Percentiles rank a stretch among this genome's conserved stretches.
phyloP scores from a whole-genome alignment of 37 sponge, comb jelly and placozoan genomes.

The Agelas oroides region DNA sequence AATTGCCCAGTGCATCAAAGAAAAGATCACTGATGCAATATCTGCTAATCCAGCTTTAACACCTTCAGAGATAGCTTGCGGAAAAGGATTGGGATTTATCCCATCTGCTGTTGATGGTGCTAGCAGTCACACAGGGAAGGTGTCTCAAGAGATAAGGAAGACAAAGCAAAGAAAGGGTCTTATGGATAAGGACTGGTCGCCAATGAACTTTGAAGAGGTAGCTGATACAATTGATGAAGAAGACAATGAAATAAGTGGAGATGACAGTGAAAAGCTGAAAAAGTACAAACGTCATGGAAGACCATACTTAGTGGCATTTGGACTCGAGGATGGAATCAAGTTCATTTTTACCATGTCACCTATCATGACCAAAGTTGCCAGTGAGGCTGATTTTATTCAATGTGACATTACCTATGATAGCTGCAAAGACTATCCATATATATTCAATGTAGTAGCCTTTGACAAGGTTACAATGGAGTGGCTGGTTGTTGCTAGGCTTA shows the following conservation, averaged over 20 bases:
- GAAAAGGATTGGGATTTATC: conserved; percentile 10
- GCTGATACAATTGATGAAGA: conserved; percentile 34
- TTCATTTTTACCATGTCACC: not conserved
- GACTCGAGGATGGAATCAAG: not conserved
- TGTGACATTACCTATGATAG: too few relatives aligned
- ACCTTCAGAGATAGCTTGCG: conserved; percentile 7
- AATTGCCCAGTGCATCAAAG: conserved; percentile 2
- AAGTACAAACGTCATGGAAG: not conserved
- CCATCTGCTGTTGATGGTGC: conserved; percentile 17
- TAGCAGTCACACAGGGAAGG: not conserved
- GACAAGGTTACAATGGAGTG: conserved; percentile 28
- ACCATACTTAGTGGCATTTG: not conserved
- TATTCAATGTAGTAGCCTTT: conserved; percentile 44
- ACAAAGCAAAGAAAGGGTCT: not conserved
- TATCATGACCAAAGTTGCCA: not conserved
- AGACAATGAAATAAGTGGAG: not conserved
- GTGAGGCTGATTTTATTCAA: too few relatives aligned
- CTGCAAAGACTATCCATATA: conserved; percentile 17
- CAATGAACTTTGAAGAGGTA: conserved; percentile 16
- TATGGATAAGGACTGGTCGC: not conserved
- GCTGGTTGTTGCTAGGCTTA: conserved; percentile 11
- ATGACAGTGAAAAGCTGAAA: not conserved
- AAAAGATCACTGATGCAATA: conserved; percentile 6
- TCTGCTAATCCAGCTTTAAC: not conserved
- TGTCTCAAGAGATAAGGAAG: not conserved